phyloP scores from a whole-genome alignment of 2,888 invertebrate species.

The Perithous albicinctus region DNA sequence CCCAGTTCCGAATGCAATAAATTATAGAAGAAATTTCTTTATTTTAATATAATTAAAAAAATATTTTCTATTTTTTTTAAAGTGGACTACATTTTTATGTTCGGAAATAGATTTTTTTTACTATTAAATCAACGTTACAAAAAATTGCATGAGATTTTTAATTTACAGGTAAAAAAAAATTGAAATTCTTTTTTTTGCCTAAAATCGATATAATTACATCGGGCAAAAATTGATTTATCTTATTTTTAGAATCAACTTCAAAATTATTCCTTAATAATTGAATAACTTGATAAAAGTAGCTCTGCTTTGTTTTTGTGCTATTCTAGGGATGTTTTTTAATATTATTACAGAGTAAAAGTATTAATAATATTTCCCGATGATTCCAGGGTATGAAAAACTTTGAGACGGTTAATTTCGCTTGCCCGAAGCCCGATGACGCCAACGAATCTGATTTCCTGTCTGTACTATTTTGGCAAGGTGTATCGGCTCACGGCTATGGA shows the following conservation, averaged over 20 bases:
- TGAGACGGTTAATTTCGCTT: slow-evolving; percentile 79
- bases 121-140: no score
- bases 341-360: neutral
- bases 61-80: no score
- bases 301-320: neutral
- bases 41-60: no score
- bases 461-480: slow-evolving; percentile 84
- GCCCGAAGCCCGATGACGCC: slow-evolving; percentile 68
- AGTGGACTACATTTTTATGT: no score
- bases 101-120: no score
- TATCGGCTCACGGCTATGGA: slow-evolving; percentile 84
- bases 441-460: slow-evolving; percentile 82
- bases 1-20: no score
- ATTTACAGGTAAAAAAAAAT: no score
- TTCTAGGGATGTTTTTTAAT: neutral
- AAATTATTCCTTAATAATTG: neutral
- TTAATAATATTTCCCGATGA: neutral
- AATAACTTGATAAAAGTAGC: neutral
- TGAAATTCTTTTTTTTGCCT: no score
- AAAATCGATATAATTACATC: neutral
- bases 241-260: neutral
- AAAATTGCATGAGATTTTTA: no score
- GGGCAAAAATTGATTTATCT: neutral
- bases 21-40: no score
- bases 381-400: slow-evolving; percentile 82